Percentiles rank a stretch among this genome's conserved stretches.
Conservation (phyloP, 23 tunicate genomes). For the Trididemnum nubilum region DNA sequence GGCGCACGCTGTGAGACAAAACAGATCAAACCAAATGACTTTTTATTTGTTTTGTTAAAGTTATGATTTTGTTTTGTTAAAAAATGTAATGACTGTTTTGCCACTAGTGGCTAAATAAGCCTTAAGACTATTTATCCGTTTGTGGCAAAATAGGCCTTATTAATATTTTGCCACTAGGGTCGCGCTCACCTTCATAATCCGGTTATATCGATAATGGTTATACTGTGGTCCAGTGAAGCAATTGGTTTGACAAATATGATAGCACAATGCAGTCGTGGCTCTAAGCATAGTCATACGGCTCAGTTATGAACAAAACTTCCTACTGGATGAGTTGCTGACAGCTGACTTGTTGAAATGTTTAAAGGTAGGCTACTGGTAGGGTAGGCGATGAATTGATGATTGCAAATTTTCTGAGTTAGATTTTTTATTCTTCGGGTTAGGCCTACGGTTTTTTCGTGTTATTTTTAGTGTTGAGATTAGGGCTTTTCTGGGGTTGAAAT, state of each 20-base stretch:
- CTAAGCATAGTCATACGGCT: neutral
- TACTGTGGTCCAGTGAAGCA: neutral
- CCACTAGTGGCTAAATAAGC: constrained; percentile 8
- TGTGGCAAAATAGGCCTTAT: neutral
- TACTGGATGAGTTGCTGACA: neutral
- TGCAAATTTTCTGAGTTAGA: neutral
- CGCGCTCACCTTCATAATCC: neutral
- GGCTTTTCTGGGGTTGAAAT: neutral
- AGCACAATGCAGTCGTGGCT: neutral
- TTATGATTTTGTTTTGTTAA: neutral
- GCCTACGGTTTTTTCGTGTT: neutral
- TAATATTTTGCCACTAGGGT: neutral
- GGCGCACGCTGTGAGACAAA: neutral
- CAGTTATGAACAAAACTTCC: neutral
- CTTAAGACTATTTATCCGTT: neutral
- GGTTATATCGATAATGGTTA: too few relatives aligned
- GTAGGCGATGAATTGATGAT: neutral
- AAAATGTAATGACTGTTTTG: neutral
- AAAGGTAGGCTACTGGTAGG: too few relatives aligned
- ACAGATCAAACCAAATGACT: neutral
- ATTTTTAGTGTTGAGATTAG: neutral
- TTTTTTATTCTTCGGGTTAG: neutral
- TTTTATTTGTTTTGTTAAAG: too few relatives aligned
- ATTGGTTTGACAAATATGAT: neutral
- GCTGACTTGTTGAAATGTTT: neutral